A percentile compares a stretch with the other conserved stretches of the same genome.
Evolutionary conservation across 2,888 invertebrate species (phyloP).

Genomic region (Pedicia rivosa): DNA sequence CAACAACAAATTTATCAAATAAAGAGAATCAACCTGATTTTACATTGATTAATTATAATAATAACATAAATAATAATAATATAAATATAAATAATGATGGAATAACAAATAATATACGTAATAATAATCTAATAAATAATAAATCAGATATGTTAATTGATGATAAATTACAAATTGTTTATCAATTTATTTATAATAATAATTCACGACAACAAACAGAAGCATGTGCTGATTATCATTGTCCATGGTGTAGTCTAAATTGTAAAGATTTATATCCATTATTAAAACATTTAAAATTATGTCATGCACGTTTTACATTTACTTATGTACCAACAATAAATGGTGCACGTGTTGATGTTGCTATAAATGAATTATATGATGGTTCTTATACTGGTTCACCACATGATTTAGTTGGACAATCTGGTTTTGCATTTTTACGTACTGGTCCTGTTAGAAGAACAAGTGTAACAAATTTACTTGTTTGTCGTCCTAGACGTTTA

Average conservation of each 20-base stretch:
- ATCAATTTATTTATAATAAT: conserved; percentile 92
- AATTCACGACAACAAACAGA: conserved; percentile 91
- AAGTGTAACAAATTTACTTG: conserved; percentile 42
- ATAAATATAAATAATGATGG: conserved; percentile 5
- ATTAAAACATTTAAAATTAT: conserved; percentile 83
- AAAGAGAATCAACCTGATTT: conserved; percentile 23
- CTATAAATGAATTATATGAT: conserved; percentile 88
- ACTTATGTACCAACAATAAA: conserved; percentile 41
- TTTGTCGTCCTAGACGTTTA: conserved; percentile 38
- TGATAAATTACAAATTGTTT: conserved; percentile 65
- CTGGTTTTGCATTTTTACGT: conserved; percentile 53
- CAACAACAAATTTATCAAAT: conserved; percentile 14
- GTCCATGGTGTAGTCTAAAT: conserved; percentile 92
- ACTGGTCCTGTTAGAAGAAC: conserved; percentile 46
- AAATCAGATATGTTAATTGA: conserved; percentile 13
- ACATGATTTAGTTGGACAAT: conserved; percentile 65
- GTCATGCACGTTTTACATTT: conserved; percentile 87
- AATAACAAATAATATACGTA: background rate
- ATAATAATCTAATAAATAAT: background rate
- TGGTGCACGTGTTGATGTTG: conserved; percentile 84
- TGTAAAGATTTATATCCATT: conserved; percentile 76
- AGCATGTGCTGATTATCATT: conserved; percentile 80
- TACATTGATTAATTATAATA: background rate
- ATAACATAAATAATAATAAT: background rate
- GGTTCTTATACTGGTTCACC: conserved; percentile 91